phyloP scores from a whole-genome alignment of 2,888 invertebrate species.

The Cantharis rustica region DNA sequence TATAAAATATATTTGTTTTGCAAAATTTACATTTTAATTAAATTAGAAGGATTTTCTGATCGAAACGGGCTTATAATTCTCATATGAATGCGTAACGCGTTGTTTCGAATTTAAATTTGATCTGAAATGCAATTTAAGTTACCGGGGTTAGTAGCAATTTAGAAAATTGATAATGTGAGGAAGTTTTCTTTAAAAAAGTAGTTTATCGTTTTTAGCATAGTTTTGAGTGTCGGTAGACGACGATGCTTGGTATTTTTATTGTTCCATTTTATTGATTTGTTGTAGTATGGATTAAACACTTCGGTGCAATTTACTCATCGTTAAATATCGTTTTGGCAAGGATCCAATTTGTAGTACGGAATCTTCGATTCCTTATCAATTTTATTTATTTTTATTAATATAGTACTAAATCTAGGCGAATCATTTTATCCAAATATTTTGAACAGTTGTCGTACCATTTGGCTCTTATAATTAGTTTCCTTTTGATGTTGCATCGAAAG shows the following conservation, averaged over 20 bases:
- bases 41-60: neutral
- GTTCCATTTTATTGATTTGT: neutral
- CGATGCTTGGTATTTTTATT: neutral
- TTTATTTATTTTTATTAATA: neutral
- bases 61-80: neutral
- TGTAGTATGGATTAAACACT: neutral
- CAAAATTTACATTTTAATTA: neutral
- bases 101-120: neutral
- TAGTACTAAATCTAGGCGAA: neutral
- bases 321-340: slow-evolving; percentile 4
- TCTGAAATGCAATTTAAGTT: neutral
- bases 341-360: neutral
- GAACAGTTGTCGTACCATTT: neutral
- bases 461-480: neutral
- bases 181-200: neutral
- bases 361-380: neutral
- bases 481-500: neutral
- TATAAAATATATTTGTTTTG: neutral
- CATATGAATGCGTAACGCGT: neutral
- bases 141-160: neutral
- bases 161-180: neutral
- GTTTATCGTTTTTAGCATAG: neutral
- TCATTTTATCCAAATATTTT: no score
- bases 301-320: neutral
- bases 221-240: neutral